phyloP scores from a whole-genome alignment of 2,888 invertebrate species.

The Torymus tubicola region DNA sequence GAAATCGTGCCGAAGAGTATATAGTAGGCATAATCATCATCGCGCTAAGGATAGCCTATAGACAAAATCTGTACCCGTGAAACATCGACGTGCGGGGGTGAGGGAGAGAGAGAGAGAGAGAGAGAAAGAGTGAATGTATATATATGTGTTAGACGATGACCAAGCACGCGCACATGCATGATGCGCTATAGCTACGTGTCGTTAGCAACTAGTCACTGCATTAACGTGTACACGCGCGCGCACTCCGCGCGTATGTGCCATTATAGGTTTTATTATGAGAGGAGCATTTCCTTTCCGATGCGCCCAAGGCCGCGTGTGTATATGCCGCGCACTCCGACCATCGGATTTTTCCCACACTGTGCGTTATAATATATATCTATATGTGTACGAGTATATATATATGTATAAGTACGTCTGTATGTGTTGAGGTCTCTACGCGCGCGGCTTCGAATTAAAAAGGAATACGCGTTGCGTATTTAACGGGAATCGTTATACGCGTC shows the following conservation, averaged over 20 bases:
- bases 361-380: no score
- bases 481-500: conserved; percentile 33
- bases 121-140: neutral
- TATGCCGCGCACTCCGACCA: neutral
- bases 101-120: neutral
- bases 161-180: neutral
- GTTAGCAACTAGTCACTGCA: conserved; percentile 54
- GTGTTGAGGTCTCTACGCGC: neutral
- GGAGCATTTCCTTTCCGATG: conserved; percentile 58
- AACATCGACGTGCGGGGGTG: neutral
- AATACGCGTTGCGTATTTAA: conserved; percentile 46
- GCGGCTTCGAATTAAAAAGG: conserved; percentile 50
- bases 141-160: no score
- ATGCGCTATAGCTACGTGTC: conserved; percentile 54
- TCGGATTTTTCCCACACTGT: conserved; percentile 56
- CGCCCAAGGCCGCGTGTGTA: conserved; percentile 34
- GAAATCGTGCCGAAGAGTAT: neutral
- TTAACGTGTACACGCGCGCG: conserved; percentile 55
- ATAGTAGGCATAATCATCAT: neutral
- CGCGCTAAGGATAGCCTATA: no score
- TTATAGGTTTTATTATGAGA: conserved; percentile 66
- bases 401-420: no score
- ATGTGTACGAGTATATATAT: no score
- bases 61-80: neutral
- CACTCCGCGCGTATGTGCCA: conserved; percentile 51